Evolutionary conservation across 2,888 invertebrate species (phyloP).

Genomic region (Leistus spinibarbis): DNA sequence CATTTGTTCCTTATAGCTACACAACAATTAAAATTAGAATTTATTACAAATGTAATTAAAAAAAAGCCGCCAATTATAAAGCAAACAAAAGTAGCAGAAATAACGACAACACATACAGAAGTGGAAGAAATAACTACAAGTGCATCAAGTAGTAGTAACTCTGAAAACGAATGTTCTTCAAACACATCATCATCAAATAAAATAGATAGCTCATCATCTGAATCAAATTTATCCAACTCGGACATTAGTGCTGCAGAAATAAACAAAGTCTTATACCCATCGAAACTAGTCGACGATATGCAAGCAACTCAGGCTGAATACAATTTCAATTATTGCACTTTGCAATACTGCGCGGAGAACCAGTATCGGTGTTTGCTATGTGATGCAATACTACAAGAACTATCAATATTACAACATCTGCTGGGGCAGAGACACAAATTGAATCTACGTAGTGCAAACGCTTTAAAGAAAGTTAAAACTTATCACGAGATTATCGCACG

Average conservation of each 20-base stretch:
- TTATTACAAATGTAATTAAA: no score
- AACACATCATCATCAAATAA: background rate
- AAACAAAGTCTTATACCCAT: slow-evolving; percentile 14
- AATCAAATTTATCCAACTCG: background rate
- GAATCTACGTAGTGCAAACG: background rate
- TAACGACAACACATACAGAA: background rate
- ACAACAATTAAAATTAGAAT: no score
- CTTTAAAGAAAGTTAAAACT: background rate
- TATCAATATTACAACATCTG: background rate
- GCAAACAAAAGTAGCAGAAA: background rate
- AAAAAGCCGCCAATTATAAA: no score
- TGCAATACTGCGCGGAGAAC: background rate
- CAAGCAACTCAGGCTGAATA: background rate
- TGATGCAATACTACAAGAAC: background rate
- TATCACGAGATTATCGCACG: background rate
- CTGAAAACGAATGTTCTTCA: background rate
- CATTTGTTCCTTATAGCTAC: no score
- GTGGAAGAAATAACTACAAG: background rate
- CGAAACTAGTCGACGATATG: slow-evolving; percentile 3
- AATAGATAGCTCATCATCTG: background rate
- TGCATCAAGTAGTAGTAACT: background rate
- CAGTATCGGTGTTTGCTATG: background rate
- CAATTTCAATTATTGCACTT: slow-evolving; percentile 11
- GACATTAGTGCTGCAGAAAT: background rate
- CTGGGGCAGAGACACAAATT: background rate